Percentiles rank a stretch among this genome's conserved stretches.
These are phyloP conservation scores for Nematopogon swammerdamellus DNA, from an alignment of 2,888 invertebrate species.

Conservation along the genomic window DNA sequence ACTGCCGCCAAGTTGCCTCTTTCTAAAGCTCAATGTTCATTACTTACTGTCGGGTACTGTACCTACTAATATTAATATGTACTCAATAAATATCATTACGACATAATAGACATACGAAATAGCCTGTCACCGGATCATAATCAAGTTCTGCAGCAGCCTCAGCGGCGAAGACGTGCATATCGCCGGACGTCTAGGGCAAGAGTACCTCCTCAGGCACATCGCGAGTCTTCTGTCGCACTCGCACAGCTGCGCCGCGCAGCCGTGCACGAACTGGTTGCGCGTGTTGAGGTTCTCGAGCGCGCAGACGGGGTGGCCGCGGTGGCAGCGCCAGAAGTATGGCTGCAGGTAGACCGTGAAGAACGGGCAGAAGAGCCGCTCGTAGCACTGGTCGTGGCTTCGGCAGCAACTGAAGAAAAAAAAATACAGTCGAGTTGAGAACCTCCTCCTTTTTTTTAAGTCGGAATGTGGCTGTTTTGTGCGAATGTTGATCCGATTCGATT, in stretches of 20 bases:
- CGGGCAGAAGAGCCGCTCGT: conserved; percentile 74
- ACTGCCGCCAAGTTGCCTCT: no score
- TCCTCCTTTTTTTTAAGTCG: no score
- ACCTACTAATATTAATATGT: no score
- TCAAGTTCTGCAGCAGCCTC: conserved; percentile 69
- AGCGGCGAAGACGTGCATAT: conserved; percentile 73
- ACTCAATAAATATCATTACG: no score
- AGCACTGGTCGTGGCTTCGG: conserved; percentile 82
- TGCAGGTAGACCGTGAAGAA: conserved; percentile 80
- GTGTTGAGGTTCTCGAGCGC: conserved; percentile 52
- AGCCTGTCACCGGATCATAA: conserved; percentile 45
- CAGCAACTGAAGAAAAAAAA: conserved; percentile 71
- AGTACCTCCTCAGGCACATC: conserved; percentile 71
- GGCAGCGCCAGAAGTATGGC: conserved; percentile 87
- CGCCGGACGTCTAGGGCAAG: conserved; percentile 69
- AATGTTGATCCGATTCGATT: no score
- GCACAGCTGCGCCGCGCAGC: conserved; percentile 77
- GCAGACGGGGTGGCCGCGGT: conserved; percentile 72
- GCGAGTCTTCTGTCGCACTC: conserved; percentile 80
- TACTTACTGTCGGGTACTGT: no score
- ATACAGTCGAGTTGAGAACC: no score
- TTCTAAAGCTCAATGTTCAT: no score
- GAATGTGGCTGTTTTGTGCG: background rate
- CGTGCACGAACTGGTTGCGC: conserved; percentile 32
- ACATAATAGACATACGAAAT: background rate